Percentiles rank a stretch among this genome's conserved stretches.
These are phyloP conservation scores for Borostomias antarcticus DNA, from an alignment of 2,797 vertebrate species.

Conservation along the genomic window DNA sequence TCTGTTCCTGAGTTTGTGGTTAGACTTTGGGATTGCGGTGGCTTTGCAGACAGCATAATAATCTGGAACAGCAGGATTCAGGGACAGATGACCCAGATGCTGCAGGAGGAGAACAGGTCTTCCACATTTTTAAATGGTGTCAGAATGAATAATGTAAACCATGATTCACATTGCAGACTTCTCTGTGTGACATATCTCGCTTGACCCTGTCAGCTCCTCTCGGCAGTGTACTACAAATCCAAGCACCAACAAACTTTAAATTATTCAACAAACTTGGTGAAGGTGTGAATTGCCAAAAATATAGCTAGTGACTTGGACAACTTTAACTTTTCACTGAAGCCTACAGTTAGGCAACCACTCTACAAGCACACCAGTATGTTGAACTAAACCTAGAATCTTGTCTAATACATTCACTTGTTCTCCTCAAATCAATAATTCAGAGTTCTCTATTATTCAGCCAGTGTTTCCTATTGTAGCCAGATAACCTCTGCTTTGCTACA, in stretches of 20 bases:
- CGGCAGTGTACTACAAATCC: slow-evolving; percentile 35
- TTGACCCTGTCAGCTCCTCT: slow-evolving; percentile 38
- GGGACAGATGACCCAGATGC: slow-evolving; percentile 17
- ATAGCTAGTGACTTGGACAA: background rate
- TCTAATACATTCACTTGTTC: background rate
- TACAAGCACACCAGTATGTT: background rate
- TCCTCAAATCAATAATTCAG: too few species aligned
- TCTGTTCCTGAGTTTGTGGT: background rate
- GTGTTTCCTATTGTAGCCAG: too few species aligned
- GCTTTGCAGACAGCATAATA: background rate
- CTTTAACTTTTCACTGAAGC: too few species aligned
- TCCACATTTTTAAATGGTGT: slow-evolving; percentile 28
- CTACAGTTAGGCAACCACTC: background rate
- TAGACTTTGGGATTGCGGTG: background rate
- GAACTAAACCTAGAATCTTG: background rate
- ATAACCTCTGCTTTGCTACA: too few species aligned
- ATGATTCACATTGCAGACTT: slow-evolving; percentile 18
- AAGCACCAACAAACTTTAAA: slow-evolving; percentile 19
- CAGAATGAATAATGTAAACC: slow-evolving; percentile 51
- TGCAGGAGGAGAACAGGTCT: slow-evolving; percentile 19
- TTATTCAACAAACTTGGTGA: slow-evolving; percentile 31
- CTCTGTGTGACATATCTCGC: slow-evolving; percentile 30
- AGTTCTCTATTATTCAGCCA: too few species aligned
- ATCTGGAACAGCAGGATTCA: background rate
- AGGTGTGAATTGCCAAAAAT: background rate